Evolutionary conservation across 2,888 invertebrate species (phyloP).

Genomic region (Pantelozetes paolii): DNA sequence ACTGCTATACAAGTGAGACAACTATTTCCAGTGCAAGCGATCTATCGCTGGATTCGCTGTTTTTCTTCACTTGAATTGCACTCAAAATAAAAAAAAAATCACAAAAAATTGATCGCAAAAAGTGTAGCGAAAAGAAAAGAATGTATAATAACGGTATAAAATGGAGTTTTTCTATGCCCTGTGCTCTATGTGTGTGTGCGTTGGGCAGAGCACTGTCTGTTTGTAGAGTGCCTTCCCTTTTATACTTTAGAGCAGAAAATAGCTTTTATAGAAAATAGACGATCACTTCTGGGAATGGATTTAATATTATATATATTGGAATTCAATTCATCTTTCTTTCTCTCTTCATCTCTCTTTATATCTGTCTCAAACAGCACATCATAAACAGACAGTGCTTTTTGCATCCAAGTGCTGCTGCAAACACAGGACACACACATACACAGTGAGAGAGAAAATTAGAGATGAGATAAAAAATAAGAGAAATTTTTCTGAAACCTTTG

Average conservation of each 20-base stretch:
- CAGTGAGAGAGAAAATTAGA: neutral
- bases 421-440: no score
- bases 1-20: neutral
- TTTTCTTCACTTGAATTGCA: neutral
- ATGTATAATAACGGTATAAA: neutral
- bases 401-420: neutral
- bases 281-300: conserved; percentile 6
- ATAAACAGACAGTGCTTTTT: neutral
- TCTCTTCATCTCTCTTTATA: neutral
- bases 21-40: neutral
- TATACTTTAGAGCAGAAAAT: conserved; percentile 12
- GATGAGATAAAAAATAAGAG: neutral
- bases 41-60: neutral
- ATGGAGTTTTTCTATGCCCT: neutral
- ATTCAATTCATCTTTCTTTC: conserved; percentile 18
- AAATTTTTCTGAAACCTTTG: no score
- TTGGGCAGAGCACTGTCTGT: neutral
- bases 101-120: conserved; percentile 9
- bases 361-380: conserved; percentile 22
- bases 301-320: conserved; percentile 10
- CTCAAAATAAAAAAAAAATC: neutral
- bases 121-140: conserved; percentile 1
- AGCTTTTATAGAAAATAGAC: conserved; percentile 20
- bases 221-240: neutral
- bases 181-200: neutral